Conservation (phyloP, 2,888 invertebrate genomes). For the Heliconius aoede region DNA sequence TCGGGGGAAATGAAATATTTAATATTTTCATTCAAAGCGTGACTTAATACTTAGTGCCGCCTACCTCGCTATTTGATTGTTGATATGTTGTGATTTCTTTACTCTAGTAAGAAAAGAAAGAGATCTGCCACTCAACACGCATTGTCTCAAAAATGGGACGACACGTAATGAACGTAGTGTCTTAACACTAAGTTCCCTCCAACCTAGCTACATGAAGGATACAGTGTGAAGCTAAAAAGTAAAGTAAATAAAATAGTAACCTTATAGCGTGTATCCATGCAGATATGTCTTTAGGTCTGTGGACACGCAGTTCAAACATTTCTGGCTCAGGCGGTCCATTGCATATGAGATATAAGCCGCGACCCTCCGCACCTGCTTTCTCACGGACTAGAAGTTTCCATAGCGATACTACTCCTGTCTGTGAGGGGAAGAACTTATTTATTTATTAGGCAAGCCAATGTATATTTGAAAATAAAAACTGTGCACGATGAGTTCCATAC, state of each 20-base stretch:
- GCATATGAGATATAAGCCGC: conserved; percentile 96
- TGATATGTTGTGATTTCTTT: no score
- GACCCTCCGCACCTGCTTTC: conserved; percentile 95
- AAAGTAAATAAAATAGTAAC: conserved; percentile 57
- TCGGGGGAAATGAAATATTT: no score
- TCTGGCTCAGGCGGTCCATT: conserved; percentile 96
- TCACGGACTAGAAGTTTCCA: conserved; percentile 96
- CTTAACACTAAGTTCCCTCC: neutral
- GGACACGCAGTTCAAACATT: conserved; percentile 97
- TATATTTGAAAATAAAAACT: no score
- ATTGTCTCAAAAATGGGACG: neutral
- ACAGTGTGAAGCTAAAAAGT: no score
- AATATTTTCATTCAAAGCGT: no score
- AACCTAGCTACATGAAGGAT: neutral
- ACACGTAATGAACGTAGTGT: neutral
- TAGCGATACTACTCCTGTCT: conserved; percentile 96
- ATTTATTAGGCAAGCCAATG: no score
- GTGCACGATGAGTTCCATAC: no score
- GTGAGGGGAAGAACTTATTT: conserved; percentile 40
- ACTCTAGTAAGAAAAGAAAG: no score
- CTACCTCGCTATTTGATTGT: no score
- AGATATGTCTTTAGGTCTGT: conserved; percentile 94
- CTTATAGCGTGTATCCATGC: conserved; percentile 95
- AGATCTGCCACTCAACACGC: no score
- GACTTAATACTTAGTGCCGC: no score